Base-by-base conservation (phyloP, 2,888 invertebrate genomes). In the Diachrysia chrysitis region DNA sequence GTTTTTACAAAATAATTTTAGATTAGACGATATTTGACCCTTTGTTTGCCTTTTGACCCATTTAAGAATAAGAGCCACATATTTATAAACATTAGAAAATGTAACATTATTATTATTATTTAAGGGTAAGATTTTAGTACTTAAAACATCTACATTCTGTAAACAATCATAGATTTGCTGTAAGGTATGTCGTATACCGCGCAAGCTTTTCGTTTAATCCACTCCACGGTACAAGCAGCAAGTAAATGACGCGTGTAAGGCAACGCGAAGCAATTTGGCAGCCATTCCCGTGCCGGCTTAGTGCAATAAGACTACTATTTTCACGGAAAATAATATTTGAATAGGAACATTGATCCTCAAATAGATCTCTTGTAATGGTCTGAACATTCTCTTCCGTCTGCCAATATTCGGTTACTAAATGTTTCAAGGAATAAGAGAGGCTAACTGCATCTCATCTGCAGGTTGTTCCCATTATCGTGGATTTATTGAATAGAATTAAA, bases 221-320 rank as follows among this genome's bases (percentile, higher is more conserved):
- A 54, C 73, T 78, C 76, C 66, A 55, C 42, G 48, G 62, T 76
- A 76, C 71, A 73, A 87, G 84, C 84, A 82, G 83, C 85, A 82
- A 76, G 82, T 93, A 93, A 94, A 94, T 93, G 93, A 94, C 90
- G 91, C 94, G 93, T 93, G 86, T 87, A 90, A 89, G 87, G 90
- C 90, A 90, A 89, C 89, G 85, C 86, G 71, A 81, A 88, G 93
- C 94, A 92, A 95, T 94, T 95, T 95, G 95, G 94, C 94, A 94
- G 87, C 88, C 84, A 86, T 85, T 89, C 86, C 85, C 80, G 79
- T 74, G 74, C 83, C 83, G 83, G 85, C 87, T 86, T 85, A 85
- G 82, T 82, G 86, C 88, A 89, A 86, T 88, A 87, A 89, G 85
- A 88, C 83, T 84, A 76, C 81, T 85, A 78, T 78, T 84, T 85